Base-by-base conservation (phyloP, 2,888 invertebrate species). In the Dendrolimus houi region DNA sequence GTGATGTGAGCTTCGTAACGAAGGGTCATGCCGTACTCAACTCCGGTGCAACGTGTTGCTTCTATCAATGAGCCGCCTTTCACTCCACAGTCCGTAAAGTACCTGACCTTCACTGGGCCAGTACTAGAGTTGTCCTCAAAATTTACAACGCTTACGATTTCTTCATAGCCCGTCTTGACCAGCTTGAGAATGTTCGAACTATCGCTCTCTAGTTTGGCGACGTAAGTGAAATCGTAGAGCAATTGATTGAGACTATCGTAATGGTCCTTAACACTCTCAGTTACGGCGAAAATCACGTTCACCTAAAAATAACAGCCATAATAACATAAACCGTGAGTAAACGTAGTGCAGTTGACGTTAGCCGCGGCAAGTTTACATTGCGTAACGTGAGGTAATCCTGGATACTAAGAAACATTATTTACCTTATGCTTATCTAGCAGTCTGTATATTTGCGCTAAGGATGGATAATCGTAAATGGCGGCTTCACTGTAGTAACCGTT, bases 241-340 rank as follows among this genome's bases (percentile, higher is more conserved):
- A 96, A 87, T 42, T 92, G 84, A 57, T 93, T 93, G 53, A 98
- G 86, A 66, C 93, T 89, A 61, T 93, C 88, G 81, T 97, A 97
- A 56, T 95, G 93, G 8, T 81, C 72, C 9, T 93, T 91, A 53
- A 94, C 94, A 60, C 92, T 90, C 68, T 93, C 91, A 0, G 96
- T 96, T 0, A 96, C 96, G 0, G 97, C 97, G 79, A 97, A 96
- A 69, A 98, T 97, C 8, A 98, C 92, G 82, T 96, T 96, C 53
- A 96, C 93, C 92, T 93, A 71, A 65, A 90, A 87, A 55, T 54
- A 59, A 54, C 53, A 55, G 52, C 53, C 53, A 40, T 29, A 41
- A 41, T 57, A 54, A 56, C 40, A 54, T 61, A 59, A 60, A 58
- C 53, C 55, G 56, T 55, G 54, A 57, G 59, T 64, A 62, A 63